Evolutionary conservation across 2,797 vertebrate genomes (phyloP).

Genomic region (Trichosurus vulpecula): DNA sequence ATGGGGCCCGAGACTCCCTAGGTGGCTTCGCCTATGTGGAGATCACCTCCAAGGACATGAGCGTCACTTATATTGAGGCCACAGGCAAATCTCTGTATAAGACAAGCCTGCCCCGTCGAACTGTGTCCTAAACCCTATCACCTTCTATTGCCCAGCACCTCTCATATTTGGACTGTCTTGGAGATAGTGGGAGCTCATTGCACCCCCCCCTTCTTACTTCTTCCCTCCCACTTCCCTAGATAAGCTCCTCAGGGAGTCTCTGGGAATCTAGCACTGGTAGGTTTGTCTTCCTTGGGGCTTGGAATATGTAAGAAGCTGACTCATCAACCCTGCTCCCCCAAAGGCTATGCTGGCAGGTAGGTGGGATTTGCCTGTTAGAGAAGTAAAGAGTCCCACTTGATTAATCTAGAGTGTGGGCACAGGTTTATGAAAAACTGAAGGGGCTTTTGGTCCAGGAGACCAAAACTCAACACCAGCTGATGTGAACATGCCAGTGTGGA

Average conservation of each 20-base stretch:
- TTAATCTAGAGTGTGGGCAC: neutral
- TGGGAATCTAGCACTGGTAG: neutral
- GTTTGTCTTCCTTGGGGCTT: neutral
- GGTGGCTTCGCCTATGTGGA: conserved; percentile 92
- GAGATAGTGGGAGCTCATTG: neutral
- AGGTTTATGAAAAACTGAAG: neutral
- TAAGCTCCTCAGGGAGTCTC: neutral
- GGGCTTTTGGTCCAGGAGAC: neutral
- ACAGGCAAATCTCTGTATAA: conserved; percentile 92
- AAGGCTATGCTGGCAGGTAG: neutral
- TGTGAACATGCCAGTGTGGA: neutral
- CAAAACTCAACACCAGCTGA: neutral
- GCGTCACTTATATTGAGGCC: conserved; percentile 90
- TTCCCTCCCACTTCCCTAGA: neutral
- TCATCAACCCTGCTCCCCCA: neutral
- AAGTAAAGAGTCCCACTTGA: neutral
- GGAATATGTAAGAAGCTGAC: neutral
- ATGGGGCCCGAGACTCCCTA: conserved; percentile 85
- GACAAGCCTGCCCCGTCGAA: conserved; percentile 86
- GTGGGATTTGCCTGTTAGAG: neutral
- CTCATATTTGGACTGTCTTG: too few species aligned
- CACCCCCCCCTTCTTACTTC: neutral
- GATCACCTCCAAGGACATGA: conserved; percentile 86
- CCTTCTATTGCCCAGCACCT: neutral
- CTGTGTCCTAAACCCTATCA: conserved; percentile 35